phyloP scores from a whole-genome alignment of 2,888 invertebrate genomes.

The Lasioglossum leucozonium region DNA sequence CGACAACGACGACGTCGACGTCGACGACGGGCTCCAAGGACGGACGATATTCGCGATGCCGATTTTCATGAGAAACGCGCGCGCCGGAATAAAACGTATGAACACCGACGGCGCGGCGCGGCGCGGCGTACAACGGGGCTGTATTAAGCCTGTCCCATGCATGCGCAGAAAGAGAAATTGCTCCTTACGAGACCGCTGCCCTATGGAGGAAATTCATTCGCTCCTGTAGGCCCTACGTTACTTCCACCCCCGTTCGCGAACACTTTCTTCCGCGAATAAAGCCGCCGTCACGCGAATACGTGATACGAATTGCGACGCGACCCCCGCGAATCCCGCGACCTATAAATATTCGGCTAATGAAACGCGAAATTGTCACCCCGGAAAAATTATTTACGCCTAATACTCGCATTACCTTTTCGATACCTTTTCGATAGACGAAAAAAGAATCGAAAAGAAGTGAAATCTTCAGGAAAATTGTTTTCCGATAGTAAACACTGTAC shows the following conservation, averaged over 20 bases:
- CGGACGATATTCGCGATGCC: constrained; percentile 14
- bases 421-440: too few relatives aligned
- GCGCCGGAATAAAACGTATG: constrained; percentile 53
- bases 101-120: constrained; percentile 44
- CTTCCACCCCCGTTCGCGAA: background rate
- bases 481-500: too few relatives aligned
- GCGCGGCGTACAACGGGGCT: constrained; percentile 20
- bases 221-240: background rate
- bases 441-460: too few relatives aligned
- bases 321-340: background rate
- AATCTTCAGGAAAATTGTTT: too few relatives aligned
- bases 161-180: constrained; percentile 56
- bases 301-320: background rate
- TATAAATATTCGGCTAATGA: background rate
- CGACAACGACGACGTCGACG: constrained; percentile 6
- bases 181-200: constrained; percentile 42
- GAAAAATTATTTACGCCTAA: background rate
- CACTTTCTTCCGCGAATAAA: background rate
- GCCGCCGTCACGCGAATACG: background rate
- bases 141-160: constrained; percentile 61
- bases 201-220: constrained; percentile 40
- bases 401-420: background rate
- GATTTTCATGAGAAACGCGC: constrained; percentile 55
- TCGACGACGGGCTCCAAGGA: background rate
- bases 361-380: background rate